Evolutionary conservation across 2,113 vertebrate genomes (phyloP).

Genomic region (Channa argus): DNA sequence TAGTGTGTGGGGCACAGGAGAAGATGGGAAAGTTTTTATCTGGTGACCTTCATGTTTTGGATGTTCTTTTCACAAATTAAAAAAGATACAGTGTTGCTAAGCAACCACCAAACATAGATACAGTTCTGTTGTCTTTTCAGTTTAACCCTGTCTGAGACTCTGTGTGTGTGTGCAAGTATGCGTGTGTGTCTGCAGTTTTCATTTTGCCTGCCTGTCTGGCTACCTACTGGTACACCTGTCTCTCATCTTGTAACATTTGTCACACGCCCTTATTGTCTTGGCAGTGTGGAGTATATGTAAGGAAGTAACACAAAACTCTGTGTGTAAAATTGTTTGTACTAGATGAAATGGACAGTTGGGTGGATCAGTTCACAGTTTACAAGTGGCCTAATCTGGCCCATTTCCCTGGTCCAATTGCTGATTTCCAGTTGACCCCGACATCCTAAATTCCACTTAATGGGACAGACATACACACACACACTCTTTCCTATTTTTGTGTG

Average conservation of each 20-base stretch:
- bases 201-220: constrained; percentile 29
- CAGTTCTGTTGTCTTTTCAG: constrained; percentile 26
- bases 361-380: constrained; percentile 35
- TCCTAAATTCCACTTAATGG: constrained; percentile 57
- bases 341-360: constrained; percentile 43
- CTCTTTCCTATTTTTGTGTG: too few relatives aligned
- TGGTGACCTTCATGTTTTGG: constrained; percentile 35
- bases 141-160: constrained; percentile 30
- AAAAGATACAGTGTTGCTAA: constrained; percentile 40
- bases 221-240: constrained; percentile 53
- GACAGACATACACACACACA: constrained; percentile 17
- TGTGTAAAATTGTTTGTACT: constrained; percentile 44
- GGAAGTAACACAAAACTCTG: constrained; percentile 18
- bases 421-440: constrained; percentile 69
- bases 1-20: neutral
- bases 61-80: constrained; percentile 22
- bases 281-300: constrained; percentile 21
- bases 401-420: constrained; percentile 75
- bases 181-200: constrained; percentile 20
- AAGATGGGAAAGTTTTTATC: constrained; percentile 14
- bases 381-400: constrained; percentile 36
- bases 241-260: constrained; percentile 43
- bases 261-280: constrained; percentile 45
- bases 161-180: constrained; percentile 22
- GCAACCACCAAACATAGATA: constrained; percentile 59